phyloP scores from a whole-genome alignment of 2,888 invertebrate genomes.

The Lasioglossum marginatum region DNA sequence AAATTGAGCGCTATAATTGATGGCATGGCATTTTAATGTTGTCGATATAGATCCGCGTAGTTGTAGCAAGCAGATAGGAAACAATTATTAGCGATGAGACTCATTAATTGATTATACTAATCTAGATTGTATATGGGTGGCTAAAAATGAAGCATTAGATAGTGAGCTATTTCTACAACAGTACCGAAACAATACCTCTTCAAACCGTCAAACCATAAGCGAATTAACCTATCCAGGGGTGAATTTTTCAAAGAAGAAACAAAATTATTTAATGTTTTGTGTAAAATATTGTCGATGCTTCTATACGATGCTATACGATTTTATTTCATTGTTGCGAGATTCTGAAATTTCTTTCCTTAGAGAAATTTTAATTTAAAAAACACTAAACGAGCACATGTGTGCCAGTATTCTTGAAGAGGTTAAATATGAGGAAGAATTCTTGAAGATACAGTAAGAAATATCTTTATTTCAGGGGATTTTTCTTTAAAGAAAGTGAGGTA shows the following conservation, averaged over 20 bases:
- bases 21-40: neutral
- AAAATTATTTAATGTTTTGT: no score
- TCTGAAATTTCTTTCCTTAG: neutral
- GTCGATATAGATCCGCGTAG: neutral
- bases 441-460: neutral
- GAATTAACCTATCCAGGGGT: neutral
- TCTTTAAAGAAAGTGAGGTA: neutral
- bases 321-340: neutral
- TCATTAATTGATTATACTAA: neutral
- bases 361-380: neutral
- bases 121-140: neutral
- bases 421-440: no score
- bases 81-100: neutral
- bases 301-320: no score
- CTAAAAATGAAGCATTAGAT: neutral
- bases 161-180: neutral
- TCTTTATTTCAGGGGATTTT: no score
- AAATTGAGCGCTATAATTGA: neutral
- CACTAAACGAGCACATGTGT: no score
- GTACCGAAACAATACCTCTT: neutral
- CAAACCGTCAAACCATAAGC: neutral
- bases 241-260: neutral
- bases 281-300: no score
- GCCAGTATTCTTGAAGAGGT: neutral
- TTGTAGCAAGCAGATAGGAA: neutral